Base-by-base conservation (phyloP, 2,888 invertebrate species). In the Cyclophora albipunctata region DNA sequence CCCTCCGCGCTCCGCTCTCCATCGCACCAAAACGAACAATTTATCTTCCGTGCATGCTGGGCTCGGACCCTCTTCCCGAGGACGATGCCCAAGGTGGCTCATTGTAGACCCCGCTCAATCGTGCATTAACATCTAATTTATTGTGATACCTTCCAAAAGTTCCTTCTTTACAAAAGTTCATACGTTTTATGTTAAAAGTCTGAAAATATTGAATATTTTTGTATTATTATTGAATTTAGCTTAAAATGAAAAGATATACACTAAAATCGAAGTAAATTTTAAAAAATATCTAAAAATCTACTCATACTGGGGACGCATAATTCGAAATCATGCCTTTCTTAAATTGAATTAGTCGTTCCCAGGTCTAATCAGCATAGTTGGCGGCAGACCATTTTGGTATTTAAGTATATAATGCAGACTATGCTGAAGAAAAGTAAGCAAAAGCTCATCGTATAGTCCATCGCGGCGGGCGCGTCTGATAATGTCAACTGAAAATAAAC, bases 11-110 rank as follows among this genome's bases (percentile, higher is more conserved):
- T 74, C 72, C 69, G 57, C 75, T 69, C 75, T 69, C 81, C 75
- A 82, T 84, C 86, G 82, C 83, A 85, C 84, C 86, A 83, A 85
- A 86, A 85, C 84, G 84, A 85, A 76, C 73, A 82, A 87, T 84
- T 87, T 84, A 85, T 87, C 86, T 86, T 85, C 84, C 81, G 84
- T 76, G 78, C 83, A 79, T 78, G 80, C 79, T 83, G 77, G 45
- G 55, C 52, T 76, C 74, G 75, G 78, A 73, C 83, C 83, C 81
- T 82, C 78, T 77, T 74, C 73, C 74, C 76, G 78, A 78, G 78
- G 80, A 82, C 81, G 73, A 78, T 79, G 78, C 77, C 75, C 75
- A 76, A 72, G 70, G 63, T 71, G 67, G 57, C 64, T 67, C 64
- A 50, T 56, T 50, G 52, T 54, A 53, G 57, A 46, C 56, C 58